These are phyloP conservation scores for Drosophila virilis DNA, from an alignment of 1,140 invertebrate species.

Conservation along the genomic window DNA sequence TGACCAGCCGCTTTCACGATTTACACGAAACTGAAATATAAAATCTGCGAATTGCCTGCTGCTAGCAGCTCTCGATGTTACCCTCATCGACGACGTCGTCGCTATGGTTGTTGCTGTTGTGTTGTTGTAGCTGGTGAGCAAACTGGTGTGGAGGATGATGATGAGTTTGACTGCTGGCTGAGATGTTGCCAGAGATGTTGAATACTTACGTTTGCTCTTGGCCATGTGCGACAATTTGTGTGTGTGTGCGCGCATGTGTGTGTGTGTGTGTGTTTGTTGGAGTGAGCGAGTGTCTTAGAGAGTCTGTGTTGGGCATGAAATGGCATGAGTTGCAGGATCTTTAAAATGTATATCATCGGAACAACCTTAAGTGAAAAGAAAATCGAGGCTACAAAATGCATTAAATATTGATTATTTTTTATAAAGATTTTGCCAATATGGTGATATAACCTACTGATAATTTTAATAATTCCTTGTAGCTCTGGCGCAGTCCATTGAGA, in stretches of 20 bases:
- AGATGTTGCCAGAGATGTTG: conserved; percentile 3
- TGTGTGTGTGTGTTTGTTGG: conserved; percentile 12
- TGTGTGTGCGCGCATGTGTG: conserved; percentile 7
- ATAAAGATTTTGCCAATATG: too few species aligned
- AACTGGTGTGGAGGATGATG: conserved; percentile 7
- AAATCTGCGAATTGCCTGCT: conserved; percentile 69
- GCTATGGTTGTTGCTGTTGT: conserved; percentile 23
- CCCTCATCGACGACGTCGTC: conserved; percentile 23
- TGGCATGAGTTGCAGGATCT: too few species aligned
- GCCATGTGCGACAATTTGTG: conserved; percentile 34
- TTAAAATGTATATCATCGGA: too few species aligned
- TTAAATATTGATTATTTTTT: too few species aligned
- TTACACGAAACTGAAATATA: conserved; percentile 79
- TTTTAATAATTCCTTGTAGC: too few species aligned
- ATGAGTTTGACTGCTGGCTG: conserved; percentile 1
- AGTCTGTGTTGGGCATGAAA: conserved; percentile 12
- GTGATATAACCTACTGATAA: too few species aligned
- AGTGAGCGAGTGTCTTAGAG: conserved; percentile 13
- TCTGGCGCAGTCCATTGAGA: too few species aligned
- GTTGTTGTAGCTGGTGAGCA: neutral
- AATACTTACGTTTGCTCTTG: conserved; percentile 57
- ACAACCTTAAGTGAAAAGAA: too few species aligned
- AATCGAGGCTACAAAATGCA: too few species aligned
- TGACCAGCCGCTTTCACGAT: conserved; percentile 78
- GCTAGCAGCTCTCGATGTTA: conserved; percentile 44